Percentiles rank a stretch among this genome's conserved stretches.
phyloP scores from a whole-genome alignment of 2,797 vertebrate species.

The Threskiornis aethiopicus region DNA sequence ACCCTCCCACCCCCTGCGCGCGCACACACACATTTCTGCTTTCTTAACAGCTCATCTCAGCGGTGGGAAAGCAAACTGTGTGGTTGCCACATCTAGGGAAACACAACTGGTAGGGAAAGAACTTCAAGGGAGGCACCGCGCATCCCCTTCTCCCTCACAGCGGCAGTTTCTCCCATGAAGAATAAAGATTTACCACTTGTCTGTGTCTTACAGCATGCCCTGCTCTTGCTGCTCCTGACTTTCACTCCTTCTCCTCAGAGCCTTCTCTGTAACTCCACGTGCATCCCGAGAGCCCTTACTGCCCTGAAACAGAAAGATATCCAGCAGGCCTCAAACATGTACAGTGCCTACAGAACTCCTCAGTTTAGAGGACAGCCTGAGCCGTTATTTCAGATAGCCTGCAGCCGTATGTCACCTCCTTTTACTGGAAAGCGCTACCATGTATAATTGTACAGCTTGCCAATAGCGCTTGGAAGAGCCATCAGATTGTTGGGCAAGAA shows the following conservation, averaged over 20 bases:
- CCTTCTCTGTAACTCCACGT: rapidly evolving
- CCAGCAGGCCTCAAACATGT: neutral
- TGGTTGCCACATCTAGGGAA: neutral
- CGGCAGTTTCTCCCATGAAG: neutral
- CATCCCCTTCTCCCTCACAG: neutral
- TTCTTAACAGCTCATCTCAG: neutral
- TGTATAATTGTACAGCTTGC: neutral
- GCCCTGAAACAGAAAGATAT: neutral
- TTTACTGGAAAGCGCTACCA: neutral
- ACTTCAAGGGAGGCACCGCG: neutral
- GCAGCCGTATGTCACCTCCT: neutral
- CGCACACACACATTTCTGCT: neutral
- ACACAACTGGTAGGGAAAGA: neutral
- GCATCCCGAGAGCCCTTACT: rapidly evolving
- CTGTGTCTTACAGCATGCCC: neutral
- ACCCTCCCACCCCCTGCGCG: rapidly evolving
- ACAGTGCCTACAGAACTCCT: neutral
- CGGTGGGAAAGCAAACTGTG: neutral
- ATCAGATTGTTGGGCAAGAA: neutral
- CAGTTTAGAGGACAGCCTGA: neutral
- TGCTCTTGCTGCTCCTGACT: neutral
- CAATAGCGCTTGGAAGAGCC: neutral
- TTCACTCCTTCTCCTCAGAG: neutral
- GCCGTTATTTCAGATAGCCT: neutral
- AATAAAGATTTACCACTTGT: neutral